Conservation (phyloP, 2,113 vertebrate species). For the Malurus cyaneus region DNA sequence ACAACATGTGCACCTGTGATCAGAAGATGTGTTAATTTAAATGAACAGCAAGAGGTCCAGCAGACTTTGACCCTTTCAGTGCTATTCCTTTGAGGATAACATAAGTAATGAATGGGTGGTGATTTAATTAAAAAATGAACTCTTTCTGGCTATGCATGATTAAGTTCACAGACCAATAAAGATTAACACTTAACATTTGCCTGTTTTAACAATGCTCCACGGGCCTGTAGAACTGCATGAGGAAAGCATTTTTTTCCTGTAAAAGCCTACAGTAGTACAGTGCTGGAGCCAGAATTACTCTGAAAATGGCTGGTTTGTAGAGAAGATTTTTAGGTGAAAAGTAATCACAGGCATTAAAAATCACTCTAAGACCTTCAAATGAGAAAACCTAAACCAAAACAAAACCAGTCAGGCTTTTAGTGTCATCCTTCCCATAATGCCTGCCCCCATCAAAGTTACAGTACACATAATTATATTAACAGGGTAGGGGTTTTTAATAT, state of each 20-base stretch:
- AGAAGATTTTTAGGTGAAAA: neutral
- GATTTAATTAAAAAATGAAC: constrained; percentile 72
- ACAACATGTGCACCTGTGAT: neutral
- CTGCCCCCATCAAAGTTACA: neutral
- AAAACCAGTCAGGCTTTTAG: neutral
- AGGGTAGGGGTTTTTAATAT: neutral
- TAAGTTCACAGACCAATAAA: constrained; percentile 67
- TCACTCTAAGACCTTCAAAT: neutral
- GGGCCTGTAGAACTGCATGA: neutral
- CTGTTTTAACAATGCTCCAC: constrained; percentile 58
- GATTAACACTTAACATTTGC: constrained; percentile 67
- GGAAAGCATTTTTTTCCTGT: neutral
- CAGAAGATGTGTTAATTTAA: constrained; percentile 39
- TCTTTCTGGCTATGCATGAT: constrained; percentile 66
- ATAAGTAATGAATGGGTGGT: constrained; percentile 57
- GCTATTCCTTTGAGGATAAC: constrained; percentile 61
- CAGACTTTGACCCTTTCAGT: constrained; percentile 27
- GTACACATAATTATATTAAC: neutral
- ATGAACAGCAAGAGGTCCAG: constrained; percentile 21
- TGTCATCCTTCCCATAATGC: neutral
- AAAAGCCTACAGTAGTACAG: neutral
- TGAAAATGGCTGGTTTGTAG: neutral
- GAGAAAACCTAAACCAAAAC: neutral
- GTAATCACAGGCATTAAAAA: neutral
- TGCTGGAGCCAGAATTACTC: neutral